Conservation (phyloP, 2,888 invertebrate species). For the Nudaria mundana region DNA sequence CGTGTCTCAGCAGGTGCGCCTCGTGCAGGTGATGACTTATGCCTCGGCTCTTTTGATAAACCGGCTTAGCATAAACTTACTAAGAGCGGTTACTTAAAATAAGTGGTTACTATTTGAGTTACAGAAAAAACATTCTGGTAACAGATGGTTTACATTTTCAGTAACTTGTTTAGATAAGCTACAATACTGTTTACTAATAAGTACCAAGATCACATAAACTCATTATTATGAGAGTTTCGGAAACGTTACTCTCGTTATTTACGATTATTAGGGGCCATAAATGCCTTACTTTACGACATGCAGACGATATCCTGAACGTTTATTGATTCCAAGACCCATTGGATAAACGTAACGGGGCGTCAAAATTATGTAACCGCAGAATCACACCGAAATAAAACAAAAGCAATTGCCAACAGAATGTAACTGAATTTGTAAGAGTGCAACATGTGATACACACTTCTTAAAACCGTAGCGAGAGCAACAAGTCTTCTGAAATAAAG, state of each 20-base stretch:
- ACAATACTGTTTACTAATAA: neutral
- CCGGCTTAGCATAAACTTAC: too few relatives aligned
- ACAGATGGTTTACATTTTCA: neutral
- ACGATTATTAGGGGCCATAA: conserved; percentile 50
- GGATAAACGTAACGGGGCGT: conserved; percentile 16
- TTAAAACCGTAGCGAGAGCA: conserved; percentile 43
- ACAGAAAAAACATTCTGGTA: neutral
- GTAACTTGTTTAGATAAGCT: neutral
- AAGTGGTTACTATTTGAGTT: too few relatives aligned
- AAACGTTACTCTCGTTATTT: conserved; percentile 41
- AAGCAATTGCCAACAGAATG: conserved; percentile 42
- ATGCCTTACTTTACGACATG: conserved; percentile 42
- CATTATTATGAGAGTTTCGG: conserved; percentile 34
- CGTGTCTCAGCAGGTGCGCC: too few relatives aligned
- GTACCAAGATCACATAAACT: conserved; percentile 28
- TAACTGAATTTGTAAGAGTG: conserved; percentile 34
- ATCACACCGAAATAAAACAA: conserved; percentile 4
- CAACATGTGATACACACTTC: conserved; percentile 46
- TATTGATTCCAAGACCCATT: conserved; percentile 32
- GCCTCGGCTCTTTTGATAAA: too few relatives aligned
- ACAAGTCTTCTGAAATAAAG: conserved; percentile 73
- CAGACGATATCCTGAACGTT: conserved; percentile 37
- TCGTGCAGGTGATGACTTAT: too few relatives aligned
- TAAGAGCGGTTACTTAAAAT: too few relatives aligned
- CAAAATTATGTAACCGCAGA: conserved; percentile 18